Evolutionary conservation across 2,888 invertebrate genomes (phyloP), one percentile per base, ranked within the genome.

Genomic region (Drosophila prostipennis): DNA sequence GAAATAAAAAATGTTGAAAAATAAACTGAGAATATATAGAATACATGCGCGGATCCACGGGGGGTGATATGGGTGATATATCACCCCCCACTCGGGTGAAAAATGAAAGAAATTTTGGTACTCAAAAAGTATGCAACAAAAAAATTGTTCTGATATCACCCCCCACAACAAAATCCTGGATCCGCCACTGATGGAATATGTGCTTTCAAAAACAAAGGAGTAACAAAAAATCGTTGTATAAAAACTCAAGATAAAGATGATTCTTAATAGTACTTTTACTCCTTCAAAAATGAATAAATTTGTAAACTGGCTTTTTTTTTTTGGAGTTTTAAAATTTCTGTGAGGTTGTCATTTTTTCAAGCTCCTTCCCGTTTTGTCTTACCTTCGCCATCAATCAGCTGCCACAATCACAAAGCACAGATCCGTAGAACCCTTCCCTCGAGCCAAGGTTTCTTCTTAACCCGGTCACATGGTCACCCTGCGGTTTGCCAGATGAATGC

Each of bases 401-500:
- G 74, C 63, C 55, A 49, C 36, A 53, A 49, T 26, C 45, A 13
- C 43, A n/a, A 45, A 26, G 26, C 26, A 79, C 67, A 45, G 14
- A 32, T 23, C 39, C 11, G 42, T 34, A 34, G 37, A 77, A 72
- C 77, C 81, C 81, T 79, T 79, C 74, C 72, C 80, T 45, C 39
- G 36, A 52, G 49, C 61, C 83, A 80, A 80, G 83, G 83, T 74
- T 82, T 76, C 60, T 59, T 48, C 54, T 60, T 76, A 59, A 59
- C 51, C 60, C 51, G 69, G 43, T 69, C 63, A 75, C 78, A 80
- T 79, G 82, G 82, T 26, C 80, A 61, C 39, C 51, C n/a, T 78
- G 80, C 49, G 78, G 75, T 56, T 67, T 55, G 36, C 67, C 72
- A 61, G 53, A 76, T 65, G 59, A 80, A 72, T 80, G 81, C 80